Evolutionary conservation across 2,888 invertebrate genomes (phyloP).

Genomic region (Agrochola circellaris): DNA sequence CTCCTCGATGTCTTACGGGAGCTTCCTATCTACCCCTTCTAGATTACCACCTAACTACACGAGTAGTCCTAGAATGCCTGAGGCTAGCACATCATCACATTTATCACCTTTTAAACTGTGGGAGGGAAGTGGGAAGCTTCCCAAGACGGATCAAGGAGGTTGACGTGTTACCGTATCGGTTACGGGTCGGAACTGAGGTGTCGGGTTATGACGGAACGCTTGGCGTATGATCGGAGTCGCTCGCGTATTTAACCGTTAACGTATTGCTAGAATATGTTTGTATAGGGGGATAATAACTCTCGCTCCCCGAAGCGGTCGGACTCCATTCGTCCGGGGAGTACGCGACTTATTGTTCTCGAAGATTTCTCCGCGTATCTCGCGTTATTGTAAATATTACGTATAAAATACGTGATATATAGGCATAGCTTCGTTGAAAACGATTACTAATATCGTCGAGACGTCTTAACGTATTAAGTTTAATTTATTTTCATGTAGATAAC

Average conservation of each 20-base stretch:
- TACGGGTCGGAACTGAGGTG: constrained; percentile 79
- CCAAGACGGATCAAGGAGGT: constrained; percentile 84
- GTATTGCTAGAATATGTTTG: constrained; percentile 67
- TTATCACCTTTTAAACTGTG: constrained; percentile 85
- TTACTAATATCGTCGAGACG: constrained; percentile 63
- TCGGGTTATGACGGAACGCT: constrained; percentile 80
- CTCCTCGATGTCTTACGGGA: constrained; percentile 87
- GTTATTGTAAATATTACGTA: constrained; percentile 63
- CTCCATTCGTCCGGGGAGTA: constrained; percentile 75
- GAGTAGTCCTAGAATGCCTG: constrained; percentile 85
- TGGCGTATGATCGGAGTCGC: constrained; percentile 65
- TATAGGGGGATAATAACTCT: constrained; percentile 86
- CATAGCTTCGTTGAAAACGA: constrained; percentile 58
- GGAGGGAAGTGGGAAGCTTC: constrained; percentile 78
- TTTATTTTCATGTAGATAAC: constrained; percentile 78
- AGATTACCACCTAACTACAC: constrained; percentile 85
- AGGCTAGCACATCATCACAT: constrained; percentile 81
- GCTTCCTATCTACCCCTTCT: constrained; percentile 85
- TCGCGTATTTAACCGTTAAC: constrained; percentile 74
- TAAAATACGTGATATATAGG: constrained; percentile 63
- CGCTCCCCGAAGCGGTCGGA: constrained; percentile 75
- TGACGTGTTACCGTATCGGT: constrained; percentile 78
- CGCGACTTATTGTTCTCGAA: constrained; percentile 87
- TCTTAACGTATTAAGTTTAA: constrained; percentile 68
- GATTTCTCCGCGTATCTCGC: constrained; percentile 62